Base-by-base conservation (phyloP, 1,140 invertebrate species). In the Parapsyche elsis region DNA sequence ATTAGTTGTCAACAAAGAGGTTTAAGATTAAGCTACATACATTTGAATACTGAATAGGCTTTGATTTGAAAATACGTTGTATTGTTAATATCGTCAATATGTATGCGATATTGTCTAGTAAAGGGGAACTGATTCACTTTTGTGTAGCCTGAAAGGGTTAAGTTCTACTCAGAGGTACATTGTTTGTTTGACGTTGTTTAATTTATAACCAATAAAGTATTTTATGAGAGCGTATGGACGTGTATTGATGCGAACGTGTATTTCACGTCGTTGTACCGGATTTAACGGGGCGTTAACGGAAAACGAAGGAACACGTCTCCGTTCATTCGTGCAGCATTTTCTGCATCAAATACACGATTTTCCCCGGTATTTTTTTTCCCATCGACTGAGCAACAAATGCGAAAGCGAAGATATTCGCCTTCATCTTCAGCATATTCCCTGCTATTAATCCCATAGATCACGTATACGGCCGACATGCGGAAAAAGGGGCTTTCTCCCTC, bases 241-340 rank as follows among this genome's bases (percentile, higher is more conserved):
- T 38, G 30, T 53, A 53, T 53, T 16, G 49, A 53, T 53, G 49
- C 16, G 49, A 53, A 53, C 49, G 49, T 14, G 16, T 67, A 67
- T 67, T 67, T 67, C 64, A 24, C n/a, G 19, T 24, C 9, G 59
- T 9, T 19, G 59, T 9, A 19, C n/a, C 24, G 24, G 24, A 73
- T 38, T 73, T 73, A 73, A 75, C 73, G 73, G 49, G 19, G 73
- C 73, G 73, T 75, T 75, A 75, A 67, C 46, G 49, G 10, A 21
- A 46, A 24, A 46, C 44, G 49, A 53, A 75, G 14, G 49, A 57
- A 57, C 73, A 49, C 73, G 73, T 75, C 21, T 57, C n/a, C 73
- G 73, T 24, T 75, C 73, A 75, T 75, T 75, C 73, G 73, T 75
- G 73, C 73, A 57, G 49, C 24, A 57, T 75, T 75, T 75, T 75